Evolutionary conservation across 2,113 vertebrate genomes (phyloP).

Genomic region (Caretta caretta): DNA sequence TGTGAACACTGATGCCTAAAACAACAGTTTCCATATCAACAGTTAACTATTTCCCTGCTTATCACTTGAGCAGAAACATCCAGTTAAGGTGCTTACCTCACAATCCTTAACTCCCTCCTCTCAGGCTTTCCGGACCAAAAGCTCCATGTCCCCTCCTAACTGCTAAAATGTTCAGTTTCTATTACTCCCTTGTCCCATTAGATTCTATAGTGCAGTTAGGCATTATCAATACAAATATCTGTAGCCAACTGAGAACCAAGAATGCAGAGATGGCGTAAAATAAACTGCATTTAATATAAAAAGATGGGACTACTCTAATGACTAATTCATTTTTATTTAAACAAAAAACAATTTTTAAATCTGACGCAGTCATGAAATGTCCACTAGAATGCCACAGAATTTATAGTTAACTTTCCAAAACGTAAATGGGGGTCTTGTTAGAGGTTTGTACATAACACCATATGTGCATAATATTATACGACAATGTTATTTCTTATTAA

Average conservation of each 20-base stretch:
- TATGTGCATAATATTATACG: background rate
- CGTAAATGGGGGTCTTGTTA: background rate
- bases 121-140: background rate
- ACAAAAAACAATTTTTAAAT: background rate
- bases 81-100: background rate
- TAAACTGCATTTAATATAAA: background rate
- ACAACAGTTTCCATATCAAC: background rate
- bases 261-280: background rate
- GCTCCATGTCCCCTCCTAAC: background rate
- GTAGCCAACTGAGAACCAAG: background rate
- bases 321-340: background rate
- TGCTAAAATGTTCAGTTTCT: background rate
- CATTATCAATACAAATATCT: fast-evolving
- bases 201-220: background rate
- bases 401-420: background rate
- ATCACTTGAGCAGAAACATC: background rate
- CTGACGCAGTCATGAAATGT: background rate
- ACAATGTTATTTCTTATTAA: background rate
- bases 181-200: background rate
- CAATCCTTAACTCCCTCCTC: background rate
- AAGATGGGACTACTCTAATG: background rate
- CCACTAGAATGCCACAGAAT: background rate
- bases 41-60: background rate
- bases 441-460: background rate
- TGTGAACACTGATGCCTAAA: fast-evolving